Conservation (phyloP, 2,113 vertebrate genomes). For the Colius striatus region DNA sequence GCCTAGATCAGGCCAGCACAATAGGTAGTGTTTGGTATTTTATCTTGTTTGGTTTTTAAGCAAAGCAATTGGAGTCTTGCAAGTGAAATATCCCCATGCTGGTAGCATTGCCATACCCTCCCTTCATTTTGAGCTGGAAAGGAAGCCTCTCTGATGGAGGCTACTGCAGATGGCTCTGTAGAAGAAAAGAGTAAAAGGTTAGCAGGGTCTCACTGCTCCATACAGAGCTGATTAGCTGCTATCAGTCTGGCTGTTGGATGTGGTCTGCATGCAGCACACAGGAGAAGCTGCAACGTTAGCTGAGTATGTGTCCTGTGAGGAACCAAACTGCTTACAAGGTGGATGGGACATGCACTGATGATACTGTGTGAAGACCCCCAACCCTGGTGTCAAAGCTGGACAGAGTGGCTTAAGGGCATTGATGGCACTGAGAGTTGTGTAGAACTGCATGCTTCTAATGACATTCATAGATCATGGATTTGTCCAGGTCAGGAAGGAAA, state of each 20-base stretch:
- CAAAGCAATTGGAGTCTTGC: not conserved
- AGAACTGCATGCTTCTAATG: not conserved
- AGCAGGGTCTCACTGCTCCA: not conserved
- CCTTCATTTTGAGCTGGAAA: not conserved
- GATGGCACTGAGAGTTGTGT: not conserved
- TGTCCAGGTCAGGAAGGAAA: not conserved
- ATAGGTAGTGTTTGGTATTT: not conserved
- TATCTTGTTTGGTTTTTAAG: not conserved
- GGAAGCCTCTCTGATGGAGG: not conserved
- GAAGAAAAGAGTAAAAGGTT: not conserved
- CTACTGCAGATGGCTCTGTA: not conserved
- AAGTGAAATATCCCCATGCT: not conserved
- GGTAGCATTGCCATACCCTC: not conserved
- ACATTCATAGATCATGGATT: not conserved
- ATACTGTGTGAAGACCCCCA: accelerated
- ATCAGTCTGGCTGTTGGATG: not conserved
- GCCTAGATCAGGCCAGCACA: not conserved
- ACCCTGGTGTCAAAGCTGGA: not conserved
- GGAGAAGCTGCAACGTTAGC: not conserved
- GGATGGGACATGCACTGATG: not conserved
- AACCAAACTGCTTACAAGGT: not conserved
- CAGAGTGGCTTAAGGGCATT: not conserved
- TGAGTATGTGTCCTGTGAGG: not conserved
- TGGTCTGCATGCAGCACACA: accelerated
- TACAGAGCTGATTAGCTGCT: not conserved